Conservation (phyloP, 2,888 invertebrate genomes). For the Drosophila dives region DNA sequence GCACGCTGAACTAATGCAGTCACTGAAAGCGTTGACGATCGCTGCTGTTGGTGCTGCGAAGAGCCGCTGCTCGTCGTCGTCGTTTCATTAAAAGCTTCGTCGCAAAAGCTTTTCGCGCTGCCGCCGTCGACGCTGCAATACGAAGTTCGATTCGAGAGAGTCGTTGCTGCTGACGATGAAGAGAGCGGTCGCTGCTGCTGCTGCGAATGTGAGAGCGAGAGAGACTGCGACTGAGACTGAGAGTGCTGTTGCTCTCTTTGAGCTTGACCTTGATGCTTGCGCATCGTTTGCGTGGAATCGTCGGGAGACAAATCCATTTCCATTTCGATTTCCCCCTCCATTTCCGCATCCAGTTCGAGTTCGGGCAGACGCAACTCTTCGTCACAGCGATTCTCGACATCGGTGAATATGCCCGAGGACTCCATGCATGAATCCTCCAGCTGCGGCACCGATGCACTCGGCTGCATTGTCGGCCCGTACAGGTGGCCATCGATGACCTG, state of each 20-base stretch:
- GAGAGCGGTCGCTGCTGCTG: slow-evolving; percentile 75
- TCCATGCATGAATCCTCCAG: slow-evolving; percentile 93
- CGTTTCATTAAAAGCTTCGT: slow-evolving; percentile 77
- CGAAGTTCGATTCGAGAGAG: slow-evolving; percentile 83
- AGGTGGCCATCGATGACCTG: slow-evolving; percentile 95
- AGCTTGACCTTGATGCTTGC: slow-evolving; percentile 78
- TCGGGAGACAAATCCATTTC: slow-evolving; percentile 77
- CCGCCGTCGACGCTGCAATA: slow-evolving; percentile 83
- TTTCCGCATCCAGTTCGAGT: slow-evolving; percentile 51
- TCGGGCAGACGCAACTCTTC: slow-evolving; percentile 84
- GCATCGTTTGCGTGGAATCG: slow-evolving; percentile 85
- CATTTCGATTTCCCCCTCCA: slow-evolving; percentile 41
- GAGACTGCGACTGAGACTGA: slow-evolving; percentile 67
- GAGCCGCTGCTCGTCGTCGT: slow-evolving; percentile 27
- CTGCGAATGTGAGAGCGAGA: slow-evolving; percentile 56
- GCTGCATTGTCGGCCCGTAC: slow-evolving; percentile 88
- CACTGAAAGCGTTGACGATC: slow-evolving; percentile 65
- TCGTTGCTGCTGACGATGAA: slow-evolving; percentile 80
- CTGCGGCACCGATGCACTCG: slow-evolving; percentile 86
- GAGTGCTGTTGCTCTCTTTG: slow-evolving; percentile 43
- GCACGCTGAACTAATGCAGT: slow-evolving; percentile 65
- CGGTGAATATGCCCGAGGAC: slow-evolving; percentile 95
- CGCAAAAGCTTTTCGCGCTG: slow-evolving; percentile 79
- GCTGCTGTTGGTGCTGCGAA: slow-evolving; percentile 36
- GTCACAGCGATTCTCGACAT: slow-evolving; percentile 91